These are phyloP conservation scores for Caenorhabditis doughertyi DNA, from an alignment of 2,888 invertebrate genomes.

Conservation along the genomic window DNA sequence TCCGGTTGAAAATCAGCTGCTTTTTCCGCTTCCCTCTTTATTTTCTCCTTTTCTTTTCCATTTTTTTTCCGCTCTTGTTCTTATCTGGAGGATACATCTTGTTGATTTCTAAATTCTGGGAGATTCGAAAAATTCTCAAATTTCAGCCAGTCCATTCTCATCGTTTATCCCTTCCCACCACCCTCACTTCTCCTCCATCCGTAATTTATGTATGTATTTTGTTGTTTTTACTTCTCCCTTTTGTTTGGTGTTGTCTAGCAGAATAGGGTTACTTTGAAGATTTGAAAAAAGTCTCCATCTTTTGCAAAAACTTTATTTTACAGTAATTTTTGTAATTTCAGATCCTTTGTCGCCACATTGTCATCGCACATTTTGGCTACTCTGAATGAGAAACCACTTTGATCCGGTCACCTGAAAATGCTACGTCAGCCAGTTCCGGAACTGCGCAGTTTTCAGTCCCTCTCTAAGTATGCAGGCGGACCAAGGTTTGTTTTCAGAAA, in stretches of 20 bases:
- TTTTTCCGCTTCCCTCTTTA: slow-evolving; percentile 43
- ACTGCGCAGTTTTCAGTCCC: slow-evolving; percentile 82
- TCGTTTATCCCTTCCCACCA: slow-evolving; percentile 26
- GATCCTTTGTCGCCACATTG: slow-evolving; percentile 38
- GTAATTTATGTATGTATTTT: slow-evolving; percentile 42
- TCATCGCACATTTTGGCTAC: slow-evolving; percentile 50
- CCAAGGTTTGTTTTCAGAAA: slow-evolving; percentile 66
- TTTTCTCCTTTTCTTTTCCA: slow-evolving; percentile 26
- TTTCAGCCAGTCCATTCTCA: slow-evolving; percentile 39
- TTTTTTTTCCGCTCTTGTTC: slow-evolving; percentile 42
- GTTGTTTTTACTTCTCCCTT: slow-evolving; percentile 21
- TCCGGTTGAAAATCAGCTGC: slow-evolving; percentile 60
- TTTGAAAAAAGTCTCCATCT: background rate
- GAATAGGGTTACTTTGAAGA: background rate
- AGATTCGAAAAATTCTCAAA: slow-evolving; percentile 55
- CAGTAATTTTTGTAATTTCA: slow-evolving; percentile 4
- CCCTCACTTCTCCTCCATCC: slow-evolving; percentile 15
- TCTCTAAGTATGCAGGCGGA: slow-evolving; percentile 80
- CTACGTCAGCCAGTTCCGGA: slow-evolving; percentile 82
- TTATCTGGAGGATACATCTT: slow-evolving; percentile 62
- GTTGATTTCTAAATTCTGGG: slow-evolving; percentile 57
- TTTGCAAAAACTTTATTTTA: background rate
- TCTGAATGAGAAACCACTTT: slow-evolving; percentile 73
- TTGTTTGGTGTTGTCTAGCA: background rate
- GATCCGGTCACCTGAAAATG: slow-evolving; percentile 71